Evolutionary conservation across 64 coral and sea anemone genomes (phyloP).

Genomic region (Platygyra sinensis): DNA sequence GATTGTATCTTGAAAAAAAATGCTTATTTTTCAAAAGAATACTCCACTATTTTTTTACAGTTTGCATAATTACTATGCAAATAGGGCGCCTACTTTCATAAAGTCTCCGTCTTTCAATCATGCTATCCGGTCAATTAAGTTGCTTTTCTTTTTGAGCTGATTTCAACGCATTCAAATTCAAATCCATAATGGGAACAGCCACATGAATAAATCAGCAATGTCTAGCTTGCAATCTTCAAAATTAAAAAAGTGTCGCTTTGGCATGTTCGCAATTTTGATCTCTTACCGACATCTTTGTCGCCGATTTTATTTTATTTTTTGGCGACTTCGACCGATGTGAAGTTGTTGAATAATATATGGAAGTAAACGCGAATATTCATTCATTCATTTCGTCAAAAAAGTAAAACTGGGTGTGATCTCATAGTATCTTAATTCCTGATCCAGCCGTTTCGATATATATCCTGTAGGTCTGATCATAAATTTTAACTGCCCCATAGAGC

Average conservation of each 20-base stretch:
- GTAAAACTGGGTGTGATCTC: background rate
- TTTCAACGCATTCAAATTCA: constrained; percentile 37
- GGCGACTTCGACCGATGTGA: background rate
- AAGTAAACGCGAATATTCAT: background rate
- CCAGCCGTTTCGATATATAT: background rate
- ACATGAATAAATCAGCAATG: background rate
- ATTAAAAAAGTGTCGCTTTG: background rate
- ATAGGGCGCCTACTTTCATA: background rate
- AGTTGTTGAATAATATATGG: background rate
- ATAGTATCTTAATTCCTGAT: background rate
- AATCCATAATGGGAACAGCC: background rate
- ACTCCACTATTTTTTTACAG: constrained; percentile 1
- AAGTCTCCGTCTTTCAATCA: background rate
- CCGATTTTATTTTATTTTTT: background rate
- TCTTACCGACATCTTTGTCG: background rate
- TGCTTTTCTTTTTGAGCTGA: background rate
- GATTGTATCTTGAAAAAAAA: background rate
- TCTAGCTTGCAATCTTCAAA: background rate
- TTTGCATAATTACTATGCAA: background rate
- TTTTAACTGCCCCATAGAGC: background rate
- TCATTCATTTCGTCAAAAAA: background rate
- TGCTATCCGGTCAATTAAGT: constrained; percentile 35
- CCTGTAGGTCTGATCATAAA: background rate
- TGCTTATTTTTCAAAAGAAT: background rate
- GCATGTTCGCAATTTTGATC: background rate